Conservation (phyloP, 2,888 invertebrate genomes). For the Callyntrura sp. region DNA sequence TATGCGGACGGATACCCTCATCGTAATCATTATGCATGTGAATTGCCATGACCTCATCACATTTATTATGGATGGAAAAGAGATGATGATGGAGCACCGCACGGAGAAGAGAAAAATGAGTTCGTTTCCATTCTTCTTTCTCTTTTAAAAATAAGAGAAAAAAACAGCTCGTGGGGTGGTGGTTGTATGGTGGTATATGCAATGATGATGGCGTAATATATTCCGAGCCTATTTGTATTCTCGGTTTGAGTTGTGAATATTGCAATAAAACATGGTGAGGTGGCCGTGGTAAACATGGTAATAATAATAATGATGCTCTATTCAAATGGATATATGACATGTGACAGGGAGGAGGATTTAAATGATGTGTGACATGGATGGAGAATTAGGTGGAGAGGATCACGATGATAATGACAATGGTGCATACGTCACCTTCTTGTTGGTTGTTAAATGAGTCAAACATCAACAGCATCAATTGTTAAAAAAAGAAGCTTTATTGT, state of each 20-base stretch:
- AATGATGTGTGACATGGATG: conserved; percentile 68
- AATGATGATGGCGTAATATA: conserved; percentile 50
- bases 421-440: conserved; percentile 60
- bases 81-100: conserved; percentile 25
- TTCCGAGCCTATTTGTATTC: conserved; percentile 64
- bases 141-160: conserved; percentile 22
- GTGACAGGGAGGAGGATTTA: conserved; percentile 46
- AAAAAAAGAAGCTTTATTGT: conserved; percentile 55
- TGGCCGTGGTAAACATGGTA: conserved; percentile 35
- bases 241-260: background rate
- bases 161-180: conserved; percentile 41
- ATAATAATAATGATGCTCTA: conserved; percentile 51
- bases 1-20: conserved; percentile 60
- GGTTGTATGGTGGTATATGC: conserved; percentile 17
- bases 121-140: conserved; percentile 51
- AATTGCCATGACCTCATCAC: conserved; percentile 73
- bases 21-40: conserved; percentile 71
- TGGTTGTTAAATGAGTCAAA: conserved; percentile 58
- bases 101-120: conserved; percentile 42
- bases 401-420: conserved; percentile 27
- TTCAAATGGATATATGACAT: conserved; percentile 50
- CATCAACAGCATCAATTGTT: conserved; percentile 56
- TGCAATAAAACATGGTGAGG: conserved; percentile 49
- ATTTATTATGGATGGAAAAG: conserved; percentile 61
- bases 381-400: conserved; percentile 57